Evolutionary conservation across 2,113 vertebrate species (phyloP).

Genomic region (Ciconia boyciana): DNA sequence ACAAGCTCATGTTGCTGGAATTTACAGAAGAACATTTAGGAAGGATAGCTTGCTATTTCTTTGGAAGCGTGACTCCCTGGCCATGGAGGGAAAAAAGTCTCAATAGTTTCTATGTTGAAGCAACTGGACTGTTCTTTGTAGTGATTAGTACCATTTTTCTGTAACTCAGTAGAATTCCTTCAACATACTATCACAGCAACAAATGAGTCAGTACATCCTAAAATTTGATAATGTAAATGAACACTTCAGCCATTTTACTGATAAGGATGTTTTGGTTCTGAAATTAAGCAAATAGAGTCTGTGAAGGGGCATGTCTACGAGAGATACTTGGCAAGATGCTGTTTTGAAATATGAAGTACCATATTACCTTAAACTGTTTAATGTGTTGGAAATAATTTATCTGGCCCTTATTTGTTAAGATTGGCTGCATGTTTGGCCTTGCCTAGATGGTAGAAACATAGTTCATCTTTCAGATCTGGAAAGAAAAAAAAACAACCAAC

Average conservation of each 20-base stretch:
- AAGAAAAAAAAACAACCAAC: background rate
- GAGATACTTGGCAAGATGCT: background rate
- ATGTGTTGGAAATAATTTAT: background rate
- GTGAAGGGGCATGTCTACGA: background rate
- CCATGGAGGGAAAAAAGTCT: background rate
- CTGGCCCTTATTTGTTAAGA: background rate
- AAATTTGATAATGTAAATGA: background rate
- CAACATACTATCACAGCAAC: background rate
- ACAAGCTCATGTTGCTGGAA: background rate
- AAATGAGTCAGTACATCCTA: background rate
- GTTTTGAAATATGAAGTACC: background rate
- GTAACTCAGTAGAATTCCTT: background rate
- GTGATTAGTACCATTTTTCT: background rate
- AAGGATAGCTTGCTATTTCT: background rate
- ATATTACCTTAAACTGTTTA: background rate
- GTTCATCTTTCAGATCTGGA: background rate
- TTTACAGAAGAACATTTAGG: background rate
- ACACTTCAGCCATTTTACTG: background rate
- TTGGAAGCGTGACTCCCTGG: background rate
- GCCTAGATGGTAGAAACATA: background rate
- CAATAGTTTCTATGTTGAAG: background rate
- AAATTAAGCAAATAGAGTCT: background rate
- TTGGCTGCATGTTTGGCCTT: background rate
- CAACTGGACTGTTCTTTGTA: background rate
- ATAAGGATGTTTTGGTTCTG: background rate